Conservation (phyloP, 2,888 invertebrate species). For the Lamellibrachia satsuma region DNA sequence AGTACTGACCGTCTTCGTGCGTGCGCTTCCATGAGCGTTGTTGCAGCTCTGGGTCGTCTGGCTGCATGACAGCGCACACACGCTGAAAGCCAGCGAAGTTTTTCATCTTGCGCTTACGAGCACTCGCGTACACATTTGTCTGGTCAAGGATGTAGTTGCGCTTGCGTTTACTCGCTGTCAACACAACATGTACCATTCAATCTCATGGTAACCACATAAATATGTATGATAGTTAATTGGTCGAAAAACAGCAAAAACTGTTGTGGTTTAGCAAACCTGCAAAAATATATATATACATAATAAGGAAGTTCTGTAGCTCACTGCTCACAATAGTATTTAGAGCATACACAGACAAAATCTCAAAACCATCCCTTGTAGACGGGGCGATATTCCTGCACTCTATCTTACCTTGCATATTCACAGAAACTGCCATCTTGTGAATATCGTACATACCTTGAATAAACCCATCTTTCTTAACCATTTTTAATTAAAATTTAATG, state of each 20-base stretch:
- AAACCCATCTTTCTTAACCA: neutral
- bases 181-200: neutral
- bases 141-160: conserved; percentile 96
- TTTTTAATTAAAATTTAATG: neutral
- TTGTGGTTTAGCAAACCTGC: too few relatives aligned
- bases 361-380: too few relatives aligned
- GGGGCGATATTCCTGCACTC: too few relatives aligned
- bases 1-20: conserved; percentile 82
- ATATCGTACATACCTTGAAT: neutral
- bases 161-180: conserved; percentile 63
- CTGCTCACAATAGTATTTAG: too few relatives aligned
- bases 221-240: too few relatives aligned
- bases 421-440: too few relatives aligned
- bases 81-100: conserved; percentile 91
- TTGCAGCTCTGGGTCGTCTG: conserved; percentile 86
- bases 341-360: too few relatives aligned
- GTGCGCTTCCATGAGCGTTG: conserved; percentile 82
- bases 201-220: neutral
- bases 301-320: too few relatives aligned
- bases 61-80: conserved; percentile 88
- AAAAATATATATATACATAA: too few relatives aligned
- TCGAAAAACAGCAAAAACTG: too few relatives aligned
- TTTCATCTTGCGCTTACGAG: conserved; percentile 95
- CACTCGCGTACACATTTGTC: conserved; percentile 96
- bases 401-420: too few relatives aligned